These are phyloP conservation scores for Lasioglossum baleicum DNA, from an alignment of 1,140 invertebrate species.

Conservation along the genomic window DNA sequence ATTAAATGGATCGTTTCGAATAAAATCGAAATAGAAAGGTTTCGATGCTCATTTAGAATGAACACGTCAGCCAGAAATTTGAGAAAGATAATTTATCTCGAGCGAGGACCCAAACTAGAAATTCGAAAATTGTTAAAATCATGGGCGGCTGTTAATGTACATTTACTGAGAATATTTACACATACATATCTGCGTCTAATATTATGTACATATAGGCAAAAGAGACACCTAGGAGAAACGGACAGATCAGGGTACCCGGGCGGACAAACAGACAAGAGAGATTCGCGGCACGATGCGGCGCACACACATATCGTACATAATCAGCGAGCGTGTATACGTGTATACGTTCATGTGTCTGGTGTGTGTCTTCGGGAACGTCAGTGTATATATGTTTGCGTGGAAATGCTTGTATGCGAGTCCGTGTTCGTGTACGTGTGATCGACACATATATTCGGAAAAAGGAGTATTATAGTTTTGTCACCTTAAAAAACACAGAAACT, in stretches of 20 bases:
- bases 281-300: conserved; percentile 47
- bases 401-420: not conserved
- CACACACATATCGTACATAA: conserved; percentile 25
- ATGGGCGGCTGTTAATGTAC: no score
- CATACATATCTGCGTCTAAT: not conserved
- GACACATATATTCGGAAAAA: conserved; percentile 14
- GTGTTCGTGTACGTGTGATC: conserved; percentile 9
- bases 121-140: no score
- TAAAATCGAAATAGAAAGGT: no score
- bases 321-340: conserved; percentile 8
- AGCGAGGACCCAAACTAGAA: no score
- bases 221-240: conserved; percentile 35
- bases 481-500: conserved; percentile 67
- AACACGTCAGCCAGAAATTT: no score
- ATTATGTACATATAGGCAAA: conserved; percentile 19
- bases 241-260: conserved; percentile 34
- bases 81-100: no score
- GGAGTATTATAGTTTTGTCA: conserved; percentile 66
- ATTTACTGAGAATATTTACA: not conserved
- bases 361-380: no score
- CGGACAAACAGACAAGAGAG: conserved; percentile 53
- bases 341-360: not conserved
- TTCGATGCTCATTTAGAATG: no score
- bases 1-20: no score
- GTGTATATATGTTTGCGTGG: not conserved